A percentile compares a stretch with the other conserved stretches of the same genome.
Conservation (phyloP, 2,888 invertebrate genomes). For the Quadroppia sp. region DNA sequence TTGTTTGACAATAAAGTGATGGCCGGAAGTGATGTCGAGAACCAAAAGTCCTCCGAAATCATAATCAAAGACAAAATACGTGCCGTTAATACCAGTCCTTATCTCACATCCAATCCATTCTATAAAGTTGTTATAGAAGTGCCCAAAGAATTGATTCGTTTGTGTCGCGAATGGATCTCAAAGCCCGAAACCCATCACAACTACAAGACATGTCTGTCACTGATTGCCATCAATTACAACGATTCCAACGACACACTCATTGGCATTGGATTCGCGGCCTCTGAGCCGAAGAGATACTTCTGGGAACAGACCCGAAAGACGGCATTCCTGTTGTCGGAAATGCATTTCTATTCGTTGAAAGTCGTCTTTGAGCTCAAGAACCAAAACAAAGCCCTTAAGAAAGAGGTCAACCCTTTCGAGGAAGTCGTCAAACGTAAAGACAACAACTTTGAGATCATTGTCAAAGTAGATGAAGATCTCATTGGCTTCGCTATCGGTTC, state of each 20-base stretch:
- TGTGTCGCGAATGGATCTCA: too few species aligned
- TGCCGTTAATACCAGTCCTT: neutral
- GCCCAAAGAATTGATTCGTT: constrained; percentile 2
- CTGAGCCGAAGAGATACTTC: neutral
- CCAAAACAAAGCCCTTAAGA: neutral
- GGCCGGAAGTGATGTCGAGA: neutral
- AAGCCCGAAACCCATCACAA: neutral
- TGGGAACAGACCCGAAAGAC: neutral
- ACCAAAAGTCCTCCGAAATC: neutral
- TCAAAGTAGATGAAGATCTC: constrained; percentile 87
- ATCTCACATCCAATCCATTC: neutral
- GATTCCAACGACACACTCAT: neutral
- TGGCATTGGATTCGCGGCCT: neutral
- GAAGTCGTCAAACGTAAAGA: neutral
- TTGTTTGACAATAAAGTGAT: neutral
- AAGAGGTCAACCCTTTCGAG: neutral
- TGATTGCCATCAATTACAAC: constrained; percentile 2
- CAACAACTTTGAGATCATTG: neutral
- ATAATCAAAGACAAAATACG: constrained; percentile 8
- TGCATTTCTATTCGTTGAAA: neutral
- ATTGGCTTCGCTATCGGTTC: constrained; percentile 99
- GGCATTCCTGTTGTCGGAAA: neutral
- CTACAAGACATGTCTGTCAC: neutral
- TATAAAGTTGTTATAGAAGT: constrained; percentile 9
- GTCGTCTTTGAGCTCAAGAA: neutral